Base-by-base conservation (phyloP, 1,140 invertebrate species). In the Halyomorpha halys region DNA sequence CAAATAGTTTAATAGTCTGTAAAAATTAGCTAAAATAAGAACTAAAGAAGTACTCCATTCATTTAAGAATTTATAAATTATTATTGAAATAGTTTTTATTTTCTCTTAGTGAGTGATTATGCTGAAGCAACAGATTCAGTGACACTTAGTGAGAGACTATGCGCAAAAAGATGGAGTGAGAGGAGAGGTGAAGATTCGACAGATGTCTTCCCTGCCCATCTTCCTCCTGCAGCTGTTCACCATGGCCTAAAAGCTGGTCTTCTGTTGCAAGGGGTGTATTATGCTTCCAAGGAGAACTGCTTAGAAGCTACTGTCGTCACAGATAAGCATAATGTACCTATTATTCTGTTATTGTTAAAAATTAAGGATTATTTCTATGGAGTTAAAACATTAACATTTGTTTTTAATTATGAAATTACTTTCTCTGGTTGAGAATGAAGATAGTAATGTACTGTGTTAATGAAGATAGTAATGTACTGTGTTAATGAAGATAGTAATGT, bases 251-350 rank as follows among this genome's bases (percentile, higher is more conserved):
- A 89, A 73, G 80, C 77, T 69, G 90, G 90, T 16, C 83, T 82
- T 71, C 77, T 90, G 30, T 71, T 87, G 25, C 92, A 97, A 76
- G 95, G 94, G 15, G 82, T 84, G 1, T 94, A 93, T 75, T 79
- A 83, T 63, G 86, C 87, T 5, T 91, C 88, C 2, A 78, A 89
- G 66, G 91, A 96, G 71, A 99, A 98, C 76, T 98, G 91, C 73
- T 77, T 97, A 2, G 95, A 99, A 79, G 96, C 91, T n/a, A 86
- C 78, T 70, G 90, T 96, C 13, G 87, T 82, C 74, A 83, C 94
- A 0, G 88, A 89, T 71, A 85, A 90, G 53, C 86, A 89, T 74
- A 79, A 81, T 66, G 87, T 91, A 79, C 5, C 13, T 39, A 39
- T 39, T 13, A 1, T 9, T 39, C 34, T 39, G 1, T 39, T 39